Evolutionary conservation across 2,113 vertebrate genomes (phyloP), one percentile per base, ranked within the genome.

Genomic region (Dascyllus trimaculatus): DNA sequence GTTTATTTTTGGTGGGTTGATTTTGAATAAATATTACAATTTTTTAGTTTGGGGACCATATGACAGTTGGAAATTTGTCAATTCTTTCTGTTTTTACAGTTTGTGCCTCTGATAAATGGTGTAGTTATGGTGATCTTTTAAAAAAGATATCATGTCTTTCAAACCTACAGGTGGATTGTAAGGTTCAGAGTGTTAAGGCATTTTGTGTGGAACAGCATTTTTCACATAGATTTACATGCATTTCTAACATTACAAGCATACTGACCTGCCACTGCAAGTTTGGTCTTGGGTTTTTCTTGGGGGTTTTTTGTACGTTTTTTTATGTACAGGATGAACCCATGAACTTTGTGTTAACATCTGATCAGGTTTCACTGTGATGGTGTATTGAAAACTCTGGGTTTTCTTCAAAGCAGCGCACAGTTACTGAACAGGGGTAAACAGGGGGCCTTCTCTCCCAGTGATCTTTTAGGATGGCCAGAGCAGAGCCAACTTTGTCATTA

Each of bases 401-500:
- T 26, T 26, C 32, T 68, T 45, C 62, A 61, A 71, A 60, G 49
- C 29, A 54, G 53, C 0, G 1, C 9, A 40, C 48, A 58, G 22
- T 54, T 66, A 38, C 62, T 68, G 72, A 78, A n/a, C 54, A 48
- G 22, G 25, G 79, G 38, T 53, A 19, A 75, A 70, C 22, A 0
- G 54, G 52, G 48, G 57, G 61, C 60, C 32, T 14, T 59, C 25
- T 29, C 60, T 52, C 52, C 54, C 38, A 38, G 15, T 58, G 46
- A 75, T 79, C 19, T 19, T 68, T 79, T 43, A 45, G 19, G 51
- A 1, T 25, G 49, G 21, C 63, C 68, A 60, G 58, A 64, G n/a
- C 26, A 70, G 45, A 77, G 80, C 65, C 62, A 68, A 52, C 8
- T 10, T 60, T 35, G 70, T 71, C 61, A 49, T 74, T 71, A 69